Percentiles rank a stretch among this genome's conserved stretches.
phyloP scores from a whole-genome alignment of 2,113 vertebrate species.

The Charadrius vociferus region DNA sequence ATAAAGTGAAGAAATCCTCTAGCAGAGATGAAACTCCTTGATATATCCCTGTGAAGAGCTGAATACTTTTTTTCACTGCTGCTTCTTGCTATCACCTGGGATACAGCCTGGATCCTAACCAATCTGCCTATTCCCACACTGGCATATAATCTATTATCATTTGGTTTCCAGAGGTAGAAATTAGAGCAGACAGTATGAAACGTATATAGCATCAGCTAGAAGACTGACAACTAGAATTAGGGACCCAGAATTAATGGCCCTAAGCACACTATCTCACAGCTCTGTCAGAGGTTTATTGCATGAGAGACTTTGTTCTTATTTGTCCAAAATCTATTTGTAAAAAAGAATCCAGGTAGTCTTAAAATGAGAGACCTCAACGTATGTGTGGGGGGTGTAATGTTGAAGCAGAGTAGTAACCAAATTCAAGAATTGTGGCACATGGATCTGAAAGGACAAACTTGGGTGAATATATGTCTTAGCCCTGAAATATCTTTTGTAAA shows the following conservation, averaged over 20 bases:
- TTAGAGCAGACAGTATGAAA: conserved; percentile 12
- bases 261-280: not conserved
- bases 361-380: not conserved
- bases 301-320: not conserved
- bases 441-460: not conserved
- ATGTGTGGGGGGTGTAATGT: not conserved
- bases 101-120: not conserved
- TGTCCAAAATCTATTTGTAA: not conserved
- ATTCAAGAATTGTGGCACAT: not conserved
- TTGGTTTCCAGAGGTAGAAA: conserved; percentile 24
- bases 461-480: not conserved
- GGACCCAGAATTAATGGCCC: not conserved
- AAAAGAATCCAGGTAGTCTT: not conserved
- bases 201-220: not conserved
- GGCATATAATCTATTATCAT: conserved; percentile 34
- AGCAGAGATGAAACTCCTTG: not conserved
- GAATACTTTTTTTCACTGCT: not conserved
- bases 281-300: not conserved
- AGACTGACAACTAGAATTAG: conserved; percentile 25
- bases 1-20: not conserved
- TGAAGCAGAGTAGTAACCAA: not conserved
- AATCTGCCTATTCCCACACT: not conserved
- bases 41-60: not conserved
- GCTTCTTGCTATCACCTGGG: not conserved
- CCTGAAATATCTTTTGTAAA: not conserved